Conservation (phyloP, 2,888 invertebrate genomes). For the Pandemis heparana region DNA sequence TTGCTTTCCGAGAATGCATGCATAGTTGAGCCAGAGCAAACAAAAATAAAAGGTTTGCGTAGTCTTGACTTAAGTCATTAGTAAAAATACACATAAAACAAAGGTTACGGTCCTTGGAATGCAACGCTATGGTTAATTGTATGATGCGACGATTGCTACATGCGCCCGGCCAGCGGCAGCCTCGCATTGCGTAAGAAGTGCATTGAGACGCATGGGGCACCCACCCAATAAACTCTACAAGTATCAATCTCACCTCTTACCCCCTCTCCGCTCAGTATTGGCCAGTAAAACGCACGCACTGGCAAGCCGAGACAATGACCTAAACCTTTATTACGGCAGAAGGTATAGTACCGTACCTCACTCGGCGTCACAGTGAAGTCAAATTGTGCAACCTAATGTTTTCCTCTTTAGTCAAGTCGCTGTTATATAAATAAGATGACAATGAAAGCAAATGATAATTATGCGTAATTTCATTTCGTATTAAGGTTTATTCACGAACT, state of each 20-base stretch:
- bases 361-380: background rate
- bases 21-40: slow-evolving; percentile 1
- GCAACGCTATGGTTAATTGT: slow-evolving; percentile 15
- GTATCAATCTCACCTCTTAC: background rate
- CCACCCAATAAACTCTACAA: slow-evolving; percentile 4
- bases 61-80: slow-evolving; percentile 5
- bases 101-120: slow-evolving; percentile 4
- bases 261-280: background rate
- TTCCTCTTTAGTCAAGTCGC: slow-evolving; percentile 4
- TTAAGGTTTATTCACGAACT: slow-evolving; percentile 24
- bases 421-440: slow-evolving; percentile 31
- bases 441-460: slow-evolving; percentile 28
- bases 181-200: slow-evolving; percentile 20
- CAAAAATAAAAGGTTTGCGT: slow-evolving; percentile 5
- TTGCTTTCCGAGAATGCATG: background rate
- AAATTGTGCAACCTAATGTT: slow-evolving; percentile 22
- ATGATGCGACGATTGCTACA: slow-evolving; percentile 16
- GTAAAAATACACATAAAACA: slow-evolving; percentile 17
- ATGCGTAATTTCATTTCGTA: slow-evolving; percentile 22
- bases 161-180: slow-evolving; percentile 21
- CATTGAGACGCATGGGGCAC: slow-evolving; percentile 24
- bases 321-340: slow-evolving; percentile 14
- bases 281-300: background rate
- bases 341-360: slow-evolving; percentile 1
- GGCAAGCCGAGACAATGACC: slow-evolving; percentile 19